phyloP scores from a whole-genome alignment of 1,140 invertebrate species.

The Ephestia elutella region DNA sequence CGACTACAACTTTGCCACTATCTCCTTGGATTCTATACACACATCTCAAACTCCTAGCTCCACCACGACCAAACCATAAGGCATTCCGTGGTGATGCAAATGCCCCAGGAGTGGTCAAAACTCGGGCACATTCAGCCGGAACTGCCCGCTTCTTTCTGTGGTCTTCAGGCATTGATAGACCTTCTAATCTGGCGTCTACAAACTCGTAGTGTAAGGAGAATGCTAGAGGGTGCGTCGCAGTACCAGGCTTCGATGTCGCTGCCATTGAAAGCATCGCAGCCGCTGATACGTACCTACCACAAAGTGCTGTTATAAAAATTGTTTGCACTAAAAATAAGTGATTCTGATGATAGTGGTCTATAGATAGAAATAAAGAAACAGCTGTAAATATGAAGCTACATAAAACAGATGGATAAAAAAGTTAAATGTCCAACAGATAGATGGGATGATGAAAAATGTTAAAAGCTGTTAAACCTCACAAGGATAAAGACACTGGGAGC shows the following conservation, averaged over 20 bases:
- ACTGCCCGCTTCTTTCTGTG: slow-evolving; percentile 38
- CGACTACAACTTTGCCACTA: slow-evolving; percentile 77
- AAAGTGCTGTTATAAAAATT: slow-evolving; percentile 16
- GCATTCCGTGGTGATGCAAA: slow-evolving; percentile 82
- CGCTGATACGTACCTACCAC: slow-evolving; percentile 86
- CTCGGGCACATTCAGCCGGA: slow-evolving; percentile 45
- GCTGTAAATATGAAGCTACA: too few relatives aligned
- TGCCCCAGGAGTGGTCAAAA: slow-evolving; percentile 74
- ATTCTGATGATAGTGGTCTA: too few relatives aligned
- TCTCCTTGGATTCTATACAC: slow-evolving; percentile 83
- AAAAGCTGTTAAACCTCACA: too few relatives aligned
- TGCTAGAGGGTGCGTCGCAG: slow-evolving; percentile 79
- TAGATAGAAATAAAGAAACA: too few relatives aligned
- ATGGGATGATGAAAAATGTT: too few relatives aligned
- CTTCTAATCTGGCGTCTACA: slow-evolving; percentile 83
- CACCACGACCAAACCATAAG: slow-evolving; percentile 85
- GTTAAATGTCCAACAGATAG: too few relatives aligned
- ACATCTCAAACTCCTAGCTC: slow-evolving; percentile 82
- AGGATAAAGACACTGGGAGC: too few relatives aligned
- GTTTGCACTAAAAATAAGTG: not conserved
- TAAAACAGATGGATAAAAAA: too few relatives aligned
- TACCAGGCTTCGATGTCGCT: slow-evolving; percentile 76
- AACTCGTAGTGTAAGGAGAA: slow-evolving; percentile 87
- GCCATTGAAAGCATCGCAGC: slow-evolving; percentile 61
- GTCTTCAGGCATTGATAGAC: slow-evolving; percentile 36